Percentiles rank a stretch among this genome's conserved stretches.
phyloP scores from a whole-genome alignment of 2,113 vertebrate genomes.

The Lophura nycthemera region DNA sequence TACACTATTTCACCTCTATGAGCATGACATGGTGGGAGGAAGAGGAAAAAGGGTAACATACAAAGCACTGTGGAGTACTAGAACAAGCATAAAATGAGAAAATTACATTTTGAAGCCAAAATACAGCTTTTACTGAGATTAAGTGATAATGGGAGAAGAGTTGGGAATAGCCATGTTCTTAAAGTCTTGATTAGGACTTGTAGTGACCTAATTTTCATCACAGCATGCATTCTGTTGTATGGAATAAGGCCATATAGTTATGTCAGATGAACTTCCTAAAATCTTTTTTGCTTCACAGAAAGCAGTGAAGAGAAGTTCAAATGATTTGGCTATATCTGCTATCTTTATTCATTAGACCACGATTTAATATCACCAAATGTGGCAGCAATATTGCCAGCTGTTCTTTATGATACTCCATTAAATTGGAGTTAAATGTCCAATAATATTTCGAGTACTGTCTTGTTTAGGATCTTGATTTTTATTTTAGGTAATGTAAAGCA shows the following conservation, averaged over 20 bases:
- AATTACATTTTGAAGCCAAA: slow-evolving; percentile 19
- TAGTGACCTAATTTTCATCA: slow-evolving; percentile 48
- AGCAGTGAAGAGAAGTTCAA: slow-evolving; percentile 6
- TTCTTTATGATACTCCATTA: slow-evolving; percentile 13
- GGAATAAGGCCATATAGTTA: slow-evolving; percentile 39
- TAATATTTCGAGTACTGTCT: slow-evolving; percentile 33
- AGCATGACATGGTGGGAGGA: slow-evolving; percentile 3
- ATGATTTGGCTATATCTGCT: neutral
- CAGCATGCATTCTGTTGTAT: slow-evolving; percentile 35
- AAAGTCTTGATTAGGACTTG: slow-evolving; percentile 52
- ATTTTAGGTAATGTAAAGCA: slow-evolving; percentile 44
- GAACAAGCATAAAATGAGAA: slow-evolving; percentile 21
- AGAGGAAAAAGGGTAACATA: neutral
- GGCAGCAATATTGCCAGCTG: neutral
- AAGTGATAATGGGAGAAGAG: slow-evolving; percentile 38
- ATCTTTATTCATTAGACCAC: slow-evolving; percentile 33
- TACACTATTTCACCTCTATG: neutral
- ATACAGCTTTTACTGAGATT: slow-evolving; percentile 40
- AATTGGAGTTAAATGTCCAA: slow-evolving; percentile 17
- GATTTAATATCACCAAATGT: slow-evolving; percentile 22
- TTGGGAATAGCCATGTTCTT: slow-evolving; percentile 22
- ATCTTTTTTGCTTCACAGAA: neutral
- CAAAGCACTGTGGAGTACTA: neutral
- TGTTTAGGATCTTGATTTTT: slow-evolving; percentile 31
- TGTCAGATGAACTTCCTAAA: slow-evolving; percentile 21